Evolutionary conservation across 2,888 invertebrate genomes (phyloP), one percentile per base, ranked within the genome.

Genomic region (Aporophyla lueneburgensis): DNA sequence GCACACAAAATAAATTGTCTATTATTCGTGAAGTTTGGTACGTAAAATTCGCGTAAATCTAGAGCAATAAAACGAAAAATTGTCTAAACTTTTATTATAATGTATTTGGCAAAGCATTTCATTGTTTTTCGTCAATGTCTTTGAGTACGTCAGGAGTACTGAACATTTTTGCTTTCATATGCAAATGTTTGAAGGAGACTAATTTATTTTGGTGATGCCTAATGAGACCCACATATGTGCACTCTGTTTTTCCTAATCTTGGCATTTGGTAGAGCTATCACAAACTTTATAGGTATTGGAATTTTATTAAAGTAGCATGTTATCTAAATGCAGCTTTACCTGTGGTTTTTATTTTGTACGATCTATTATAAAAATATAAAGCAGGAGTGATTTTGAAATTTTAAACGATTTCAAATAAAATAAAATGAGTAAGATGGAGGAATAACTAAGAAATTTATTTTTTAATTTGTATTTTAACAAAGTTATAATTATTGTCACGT

Each of bases 51-150:
- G 24, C 53, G 53, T 81, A 51, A 73, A 71, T 27, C 33, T 68
- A 5, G 19, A 9, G 43, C 14, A 61, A 74, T 61, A 66, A 71
- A 70, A 63, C 62, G 7, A 12, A 49, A 56, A 53, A 53, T 53
- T 43, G 4, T 83, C 9, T 61, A 12, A 61, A 33, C 4, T 79
- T 83, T 83, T 69, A 70, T 61, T 66, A 19, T 61, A 12, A 49
- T 43, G 43, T 27, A 72, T 76, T 75, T 84, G 76, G 76, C 83
- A 73, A 43, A 5, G 24, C 61, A n/a, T 65, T 49, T 73, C 2
- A 54, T 71, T 68, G 76, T 73, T 71, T 73, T 73, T 49, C 61
- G 43, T 58, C 72, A 66, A 72, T 58, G 49, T 65, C 33, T 63
- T 27, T 58, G 24, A 61, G 19, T 63, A 63, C 21, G 53, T 51